Evolutionary conservation across 2,797 vertebrate genomes (phyloP).

Genomic region (Melanotaenia parkinsoni): DNA sequence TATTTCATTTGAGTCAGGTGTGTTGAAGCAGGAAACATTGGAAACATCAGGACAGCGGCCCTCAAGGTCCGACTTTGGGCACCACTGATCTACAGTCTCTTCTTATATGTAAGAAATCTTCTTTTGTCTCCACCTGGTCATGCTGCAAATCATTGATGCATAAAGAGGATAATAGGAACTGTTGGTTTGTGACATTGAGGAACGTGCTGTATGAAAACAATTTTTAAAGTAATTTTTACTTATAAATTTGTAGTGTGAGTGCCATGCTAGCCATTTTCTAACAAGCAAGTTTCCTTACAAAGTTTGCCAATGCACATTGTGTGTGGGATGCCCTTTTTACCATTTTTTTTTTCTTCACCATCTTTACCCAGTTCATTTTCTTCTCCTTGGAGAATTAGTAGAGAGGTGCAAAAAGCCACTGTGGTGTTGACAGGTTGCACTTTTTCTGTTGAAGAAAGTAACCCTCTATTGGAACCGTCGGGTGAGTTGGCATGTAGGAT

Average conservation of each 20-base stretch:
- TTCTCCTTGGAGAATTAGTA: constrained; percentile 38
- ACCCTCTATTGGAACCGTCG: constrained; percentile 30
- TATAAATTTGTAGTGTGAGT: neutral
- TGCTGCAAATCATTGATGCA: neutral
- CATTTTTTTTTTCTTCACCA: constrained; percentile 29
- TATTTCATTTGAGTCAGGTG: too few relatives aligned
- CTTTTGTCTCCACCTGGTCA: neutral
- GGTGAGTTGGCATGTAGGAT: constrained; percentile 1
- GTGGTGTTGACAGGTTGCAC: constrained; percentile 37
- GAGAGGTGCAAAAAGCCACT: constrained; percentile 68
- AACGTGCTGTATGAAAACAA: neutral
- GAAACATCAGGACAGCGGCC: too few relatives aligned
- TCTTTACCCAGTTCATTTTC: constrained; percentile 34
- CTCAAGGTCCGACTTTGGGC: too few relatives aligned
- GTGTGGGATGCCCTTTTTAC: constrained; percentile 20
- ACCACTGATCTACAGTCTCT: too few relatives aligned
- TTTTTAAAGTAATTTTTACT: neutral
- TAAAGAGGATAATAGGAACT: neutral
- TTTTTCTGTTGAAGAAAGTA: constrained; percentile 15
- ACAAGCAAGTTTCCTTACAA: neutral
- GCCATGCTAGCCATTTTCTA: neutral
- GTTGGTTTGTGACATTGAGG: neutral
- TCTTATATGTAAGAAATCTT: too few relatives aligned
- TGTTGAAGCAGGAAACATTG: too few relatives aligned
- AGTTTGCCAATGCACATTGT: constrained; percentile 1